Percentiles rank a stretch among this genome's conserved stretches.
Evolutionary conservation across 2,797 vertebrate genomes (phyloP).

Genomic region (Melopsittacus undulatus): DNA sequence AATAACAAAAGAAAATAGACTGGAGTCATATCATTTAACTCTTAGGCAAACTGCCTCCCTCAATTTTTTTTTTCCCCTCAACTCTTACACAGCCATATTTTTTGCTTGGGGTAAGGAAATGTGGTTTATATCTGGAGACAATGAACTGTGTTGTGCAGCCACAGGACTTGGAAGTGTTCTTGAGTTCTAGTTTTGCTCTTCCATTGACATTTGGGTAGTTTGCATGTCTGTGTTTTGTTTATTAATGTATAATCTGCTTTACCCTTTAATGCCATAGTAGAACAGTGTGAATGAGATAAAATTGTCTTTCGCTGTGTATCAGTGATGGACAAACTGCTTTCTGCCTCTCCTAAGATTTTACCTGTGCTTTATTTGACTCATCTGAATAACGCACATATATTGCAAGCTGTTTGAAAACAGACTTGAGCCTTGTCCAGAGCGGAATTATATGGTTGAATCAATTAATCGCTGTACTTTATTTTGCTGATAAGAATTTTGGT

Average conservation of each 20-base stretch:
- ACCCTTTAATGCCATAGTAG: not conserved
- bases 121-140: not conserved
- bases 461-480: not conserved
- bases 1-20: conserved; percentile 55
- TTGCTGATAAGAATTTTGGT: not conserved
- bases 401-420: not conserved
- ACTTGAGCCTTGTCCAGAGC: not conserved
- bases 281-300: not conserved
- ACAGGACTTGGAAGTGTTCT: not conserved
- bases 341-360: not conserved
- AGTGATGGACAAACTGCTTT: not conserved
- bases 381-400: not conserved
- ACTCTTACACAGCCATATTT: not conserved
- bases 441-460: not conserved
- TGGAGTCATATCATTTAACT: conserved; percentile 23
- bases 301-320: fast-evolving
- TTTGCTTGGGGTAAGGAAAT: not conserved
- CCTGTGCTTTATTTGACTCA: not conserved
- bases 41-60: conserved; percentile 27
- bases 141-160: not conserved
- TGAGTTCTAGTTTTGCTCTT: not conserved
- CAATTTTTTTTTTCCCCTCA: not conserved
- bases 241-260: not conserved
- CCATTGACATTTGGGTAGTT: not conserved
- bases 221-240: not conserved